phyloP scores from a whole-genome alignment of 2,888 invertebrate genomes.

The Morpho deidamia region DNA sequence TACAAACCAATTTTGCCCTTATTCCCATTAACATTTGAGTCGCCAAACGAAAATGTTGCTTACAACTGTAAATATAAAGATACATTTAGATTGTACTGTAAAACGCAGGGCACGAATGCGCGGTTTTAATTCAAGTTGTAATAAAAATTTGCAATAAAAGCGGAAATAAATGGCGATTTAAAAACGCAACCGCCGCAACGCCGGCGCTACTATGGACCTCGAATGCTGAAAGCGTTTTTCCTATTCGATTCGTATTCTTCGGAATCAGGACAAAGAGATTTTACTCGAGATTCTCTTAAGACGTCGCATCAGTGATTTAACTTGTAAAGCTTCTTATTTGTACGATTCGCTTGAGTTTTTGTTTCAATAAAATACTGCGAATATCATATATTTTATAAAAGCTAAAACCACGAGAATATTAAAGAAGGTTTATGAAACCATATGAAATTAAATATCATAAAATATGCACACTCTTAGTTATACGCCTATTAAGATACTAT shows the following conservation, averaged over 20 bases:
- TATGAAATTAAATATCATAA: no score
- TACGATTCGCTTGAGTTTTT: background rate
- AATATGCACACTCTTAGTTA: background rate
- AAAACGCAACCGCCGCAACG: slow-evolving; percentile 35
- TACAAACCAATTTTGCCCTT: slow-evolving; percentile 14
- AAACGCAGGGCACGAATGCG: slow-evolving; percentile 16
- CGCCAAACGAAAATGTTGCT: background rate
- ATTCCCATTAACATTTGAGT: background rate
- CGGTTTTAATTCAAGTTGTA: slow-evolving; percentile 37
- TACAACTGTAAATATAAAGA: background rate
- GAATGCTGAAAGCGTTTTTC: slow-evolving; percentile 21
- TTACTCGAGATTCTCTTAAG: slow-evolving; percentile 9
- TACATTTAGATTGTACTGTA: slow-evolving; percentile 1
- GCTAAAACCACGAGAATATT: no score
- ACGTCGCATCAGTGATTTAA: background rate
- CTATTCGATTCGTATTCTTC: slow-evolving; percentile 19
- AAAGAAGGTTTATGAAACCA: no score
- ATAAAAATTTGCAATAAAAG: slow-evolving; percentile 40
- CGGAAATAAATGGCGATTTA: slow-evolving; percentile 37
- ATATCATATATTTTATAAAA: no score
- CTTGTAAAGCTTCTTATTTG: background rate
- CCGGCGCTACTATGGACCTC: slow-evolving; percentile 19
- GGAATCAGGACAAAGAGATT: slow-evolving; percentile 20
- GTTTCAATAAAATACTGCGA: background rate
- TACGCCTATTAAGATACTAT: background rate